phyloP scores from a whole-genome alignment of 2,113 vertebrate genomes.

The Axis porcinus region DNA sequence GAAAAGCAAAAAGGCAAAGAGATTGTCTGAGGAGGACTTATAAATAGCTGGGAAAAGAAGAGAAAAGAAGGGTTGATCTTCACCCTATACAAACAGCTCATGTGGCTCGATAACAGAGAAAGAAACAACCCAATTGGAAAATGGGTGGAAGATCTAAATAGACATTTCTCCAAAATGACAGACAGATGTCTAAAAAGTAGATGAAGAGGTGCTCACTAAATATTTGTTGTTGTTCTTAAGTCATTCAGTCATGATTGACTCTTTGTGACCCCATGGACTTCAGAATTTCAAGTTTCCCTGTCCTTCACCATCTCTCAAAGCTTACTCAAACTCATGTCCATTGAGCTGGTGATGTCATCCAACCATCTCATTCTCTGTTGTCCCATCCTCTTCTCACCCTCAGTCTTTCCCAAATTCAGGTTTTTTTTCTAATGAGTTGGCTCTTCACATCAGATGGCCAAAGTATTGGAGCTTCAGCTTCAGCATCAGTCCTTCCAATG shows the following conservation, averaged over 20 bases:
- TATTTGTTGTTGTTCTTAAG: background rate
- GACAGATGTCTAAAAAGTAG: background rate
- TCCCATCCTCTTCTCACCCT: background rate
- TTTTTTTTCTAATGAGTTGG: accelerated
- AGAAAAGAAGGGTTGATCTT: background rate
- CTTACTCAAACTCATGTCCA: background rate
- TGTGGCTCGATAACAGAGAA: background rate
- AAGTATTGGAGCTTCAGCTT: background rate
- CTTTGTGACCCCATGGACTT: background rate
- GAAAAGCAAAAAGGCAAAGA: background rate
- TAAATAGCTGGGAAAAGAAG: background rate
- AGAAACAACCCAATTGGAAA: background rate
- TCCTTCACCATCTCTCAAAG: background rate
- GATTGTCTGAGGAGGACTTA: background rate
- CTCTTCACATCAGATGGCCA: background rate
- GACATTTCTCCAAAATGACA: background rate
- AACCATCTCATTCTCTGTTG: background rate
- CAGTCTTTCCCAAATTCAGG: background rate
- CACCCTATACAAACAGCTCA: background rate
- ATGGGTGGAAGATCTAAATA: background rate
- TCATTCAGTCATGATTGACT: background rate
- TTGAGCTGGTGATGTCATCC: background rate
- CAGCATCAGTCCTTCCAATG: background rate
- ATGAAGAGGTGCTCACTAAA: background rate
- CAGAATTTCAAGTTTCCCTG: background rate